Evolutionary conservation across 2,797 vertebrate genomes (phyloP).

Genomic region (Serranus cabrilla): DNA sequence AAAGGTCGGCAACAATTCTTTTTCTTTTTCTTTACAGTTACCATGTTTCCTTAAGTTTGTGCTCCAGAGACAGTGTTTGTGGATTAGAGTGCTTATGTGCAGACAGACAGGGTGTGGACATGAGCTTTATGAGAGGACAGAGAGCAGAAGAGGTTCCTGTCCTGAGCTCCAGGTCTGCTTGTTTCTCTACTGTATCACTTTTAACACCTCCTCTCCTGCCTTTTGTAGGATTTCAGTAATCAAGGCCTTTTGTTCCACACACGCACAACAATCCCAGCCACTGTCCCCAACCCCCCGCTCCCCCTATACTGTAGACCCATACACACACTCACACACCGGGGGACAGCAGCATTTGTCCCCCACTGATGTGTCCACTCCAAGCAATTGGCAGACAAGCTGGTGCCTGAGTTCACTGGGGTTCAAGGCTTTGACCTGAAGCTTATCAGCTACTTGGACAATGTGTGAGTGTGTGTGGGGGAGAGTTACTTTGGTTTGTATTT

Average conservation of each 20-base stretch:
- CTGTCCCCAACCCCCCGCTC: conserved; percentile 56
- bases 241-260: conserved; percentile 88
- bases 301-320: conserved; percentile 62
- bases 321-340: conserved; percentile 59
- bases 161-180: conserved; percentile 63
- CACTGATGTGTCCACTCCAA: conserved; percentile 63
- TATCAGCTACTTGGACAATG: conserved; percentile 58
- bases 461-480: conserved; percentile 22
- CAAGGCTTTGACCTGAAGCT: conserved; percentile 67
- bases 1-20: background rate
- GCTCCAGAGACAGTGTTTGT: conserved; percentile 53
- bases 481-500: conserved; percentile 1
- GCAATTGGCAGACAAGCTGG: conserved; percentile 74
- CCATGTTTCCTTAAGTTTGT: background rate
- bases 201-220: conserved; percentile 84
- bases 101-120: conserved; percentile 82
- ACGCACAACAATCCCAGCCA: conserved; percentile 71
- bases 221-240: conserved; percentile 89
- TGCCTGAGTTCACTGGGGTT: conserved; percentile 76
- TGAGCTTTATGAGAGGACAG: conserved; percentile 36
- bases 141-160: conserved; percentile 56
- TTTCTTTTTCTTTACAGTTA: background rate
- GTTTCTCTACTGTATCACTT: conserved; percentile 80
- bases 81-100: conserved; percentile 72
- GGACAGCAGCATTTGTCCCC: conserved; percentile 81